Conservation (phyloP, 2,797 vertebrate species). For the Enteromius afrohamiltoni region DNA sequence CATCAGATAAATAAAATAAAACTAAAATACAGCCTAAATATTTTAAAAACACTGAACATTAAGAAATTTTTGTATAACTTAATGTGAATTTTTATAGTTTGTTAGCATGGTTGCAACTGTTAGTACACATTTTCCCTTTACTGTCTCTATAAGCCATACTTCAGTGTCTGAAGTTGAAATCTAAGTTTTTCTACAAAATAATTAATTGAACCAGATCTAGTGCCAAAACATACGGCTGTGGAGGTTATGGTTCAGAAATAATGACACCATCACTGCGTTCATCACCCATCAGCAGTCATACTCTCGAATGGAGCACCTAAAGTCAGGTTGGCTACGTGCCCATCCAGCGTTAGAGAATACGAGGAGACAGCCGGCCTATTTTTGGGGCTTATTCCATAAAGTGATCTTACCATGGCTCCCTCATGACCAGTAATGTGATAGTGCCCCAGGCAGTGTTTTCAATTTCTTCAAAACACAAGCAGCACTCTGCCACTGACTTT, state of each 20-base stretch:
- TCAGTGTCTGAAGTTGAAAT: not conserved
- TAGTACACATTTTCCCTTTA: not conserved
- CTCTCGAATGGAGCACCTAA: conserved; percentile 13
- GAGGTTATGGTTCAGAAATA: not conserved
- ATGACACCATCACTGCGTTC: conserved; percentile 3
- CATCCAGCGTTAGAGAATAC: conserved; percentile 64
- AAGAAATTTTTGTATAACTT: not conserved
- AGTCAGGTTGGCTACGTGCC: conserved; percentile 41
- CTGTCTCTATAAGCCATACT: not conserved
- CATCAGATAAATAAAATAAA: no score
- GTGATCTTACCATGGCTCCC: conserved; percentile 64
- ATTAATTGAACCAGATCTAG: conserved; percentile 14
- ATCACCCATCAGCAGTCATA: conserved; percentile 16
- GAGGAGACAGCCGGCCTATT: conserved; percentile 61
- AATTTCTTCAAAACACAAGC: conserved; percentile 66
- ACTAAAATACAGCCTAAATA: no score
- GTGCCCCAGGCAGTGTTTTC: conserved; percentile 68
- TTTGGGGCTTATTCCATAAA: conserved; percentile 64
- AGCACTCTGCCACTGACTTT: conserved; percentile 40
- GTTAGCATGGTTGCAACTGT: not conserved
- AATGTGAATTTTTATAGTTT: not conserved
- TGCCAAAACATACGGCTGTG: not conserved
- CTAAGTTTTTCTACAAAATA: not conserved
- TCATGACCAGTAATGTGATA: conserved; percentile 66
- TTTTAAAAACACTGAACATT: not conserved